Evolutionary conservation across 2,888 invertebrate species (phyloP), one percentile per base, ranked within the genome.

Genomic region (Sphecodes monilicornis): DNA sequence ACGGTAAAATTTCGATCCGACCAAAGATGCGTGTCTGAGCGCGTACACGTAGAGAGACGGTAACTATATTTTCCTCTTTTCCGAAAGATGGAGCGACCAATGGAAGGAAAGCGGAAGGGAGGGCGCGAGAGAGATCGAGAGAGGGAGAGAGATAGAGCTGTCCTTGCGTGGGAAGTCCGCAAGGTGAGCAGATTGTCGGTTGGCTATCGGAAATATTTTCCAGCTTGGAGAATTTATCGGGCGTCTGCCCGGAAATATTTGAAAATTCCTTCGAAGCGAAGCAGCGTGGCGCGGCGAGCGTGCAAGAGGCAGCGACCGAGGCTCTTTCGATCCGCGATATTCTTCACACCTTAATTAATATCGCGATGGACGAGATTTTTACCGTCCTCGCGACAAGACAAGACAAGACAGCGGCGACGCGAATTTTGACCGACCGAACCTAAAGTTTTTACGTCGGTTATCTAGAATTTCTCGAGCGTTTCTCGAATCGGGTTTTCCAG

Each of bases 201-300:
- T 86, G 91, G 91, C 91, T 92, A 92, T 93, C 91, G 93, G 93
- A 92, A 93, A 92, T 93, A 93, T 93, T 93, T 93, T 91, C 92
- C 88, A 88, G 88, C 90, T 89, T 86, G 89, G 92, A 92, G 93
- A 93, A 93, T 93, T 93, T 93, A 93, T 93, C 91, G 93, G 91
- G 89, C 90, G 90, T 91, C 92, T 90, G 90, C 82, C 86, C 90
- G 90, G 90, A 92, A 93, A 93, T 93, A 93, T 93, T 93, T 92
- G 89, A 91, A 91, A 93, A 93, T 93, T 92, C 93, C 92, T 89
- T 86, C 88, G 90, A 78, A 50, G 86, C 75, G 73, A 80, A 82
- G 71, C 78, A 36, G 41, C 78, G 79, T 71, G 71, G 22, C 54
- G 29, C 78, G 41, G 41, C 76, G 81, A 73, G 69, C 80, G 78